Evolutionary conservation across 2,113 vertebrate species (phyloP), one percentile per base, ranked within the genome.

Genomic region (Climacteris rufus): DNA sequence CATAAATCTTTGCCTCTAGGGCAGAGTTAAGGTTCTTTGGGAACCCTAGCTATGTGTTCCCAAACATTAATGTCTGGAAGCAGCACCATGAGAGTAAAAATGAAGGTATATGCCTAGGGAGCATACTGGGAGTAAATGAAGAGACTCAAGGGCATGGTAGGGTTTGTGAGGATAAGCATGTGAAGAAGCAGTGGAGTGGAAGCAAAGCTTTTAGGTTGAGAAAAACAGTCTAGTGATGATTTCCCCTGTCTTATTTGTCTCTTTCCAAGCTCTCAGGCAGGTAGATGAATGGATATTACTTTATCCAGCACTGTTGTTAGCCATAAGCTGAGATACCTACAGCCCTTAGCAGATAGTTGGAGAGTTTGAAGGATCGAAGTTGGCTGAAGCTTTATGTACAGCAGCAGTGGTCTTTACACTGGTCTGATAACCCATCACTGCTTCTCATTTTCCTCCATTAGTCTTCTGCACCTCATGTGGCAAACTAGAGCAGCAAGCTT

Each of bases 1-100:
- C 93, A 96, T 96, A 95, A 95, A 94, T 96, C 93, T 90, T 82
- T 91, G 60, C 83, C 95, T 95, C 95, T 60, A 76, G 89, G 86
- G 94, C 89, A 94, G 83, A 95, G 56, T 96, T 92, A 96, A 78
- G 91, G 60, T 91, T 91, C 72, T 96, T 91, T 89, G 86, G 94
- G 93, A 97, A 82, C 68, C 91, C 86, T 92, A 71, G 80, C 83
- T 94, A 49, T 87, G 94, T 86, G 83, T 96, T 96, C 82, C 83
- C 60, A 97, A 86, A n/a, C 94, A 96, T 97, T 96, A 94, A 97
- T 97, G 96, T 95, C 83, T 95, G 52, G 77, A 94, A 97, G 91
- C 60, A 94, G 86, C 56, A 75, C 65, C 96, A 52, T 45, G 93
- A 87, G 96, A 94, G 72, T 56, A 91, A 66, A 93, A 96, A 84